phyloP scores from a whole-genome alignment of 2,888 invertebrate species.

The Steinernema hermaphroditum region DNA sequence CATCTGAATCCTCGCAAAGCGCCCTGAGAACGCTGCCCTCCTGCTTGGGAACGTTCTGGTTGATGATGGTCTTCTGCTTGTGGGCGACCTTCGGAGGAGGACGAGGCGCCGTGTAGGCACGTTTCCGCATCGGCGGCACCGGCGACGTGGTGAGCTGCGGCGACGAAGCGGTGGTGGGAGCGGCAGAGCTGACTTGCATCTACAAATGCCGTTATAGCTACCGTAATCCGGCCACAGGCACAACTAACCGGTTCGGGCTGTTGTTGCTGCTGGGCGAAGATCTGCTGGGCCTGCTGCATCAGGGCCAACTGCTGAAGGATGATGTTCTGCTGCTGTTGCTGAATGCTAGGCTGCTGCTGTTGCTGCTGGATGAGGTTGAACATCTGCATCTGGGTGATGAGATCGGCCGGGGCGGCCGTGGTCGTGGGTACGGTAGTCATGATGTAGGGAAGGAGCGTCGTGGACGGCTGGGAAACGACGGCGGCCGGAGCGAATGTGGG shows the following conservation, averaged over 20 bases:
- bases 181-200: slow-evolving; percentile 6
- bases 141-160: slow-evolving; percentile 1
- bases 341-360: not conserved
- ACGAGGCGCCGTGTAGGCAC: not conserved
- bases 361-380: not conserved
- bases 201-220: not conserved
- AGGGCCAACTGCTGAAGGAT: not conserved
- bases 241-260: slow-evolving; percentile 1
- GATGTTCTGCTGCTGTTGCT: slow-evolving; percentile 15
- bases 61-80: not conserved
- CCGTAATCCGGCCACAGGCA: not conserved
- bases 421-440: not conserved
- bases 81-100: slow-evolving; percentile 5
- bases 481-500: not conserved
- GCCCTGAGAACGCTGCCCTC: not conserved
- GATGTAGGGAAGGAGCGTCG: not conserved
- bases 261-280: not conserved
- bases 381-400: slow-evolving; percentile 1
- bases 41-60: not conserved
- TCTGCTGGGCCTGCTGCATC: slow-evolving; percentile 1
- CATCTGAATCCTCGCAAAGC: not conserved
- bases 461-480: not conserved
- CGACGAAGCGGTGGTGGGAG: not conserved
- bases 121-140: not conserved
- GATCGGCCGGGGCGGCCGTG: not conserved